These are phyloP conservation scores for Sphenopsis melanotis DNA, from an alignment of 2,797 vertebrate genomes.

Conservation along the genomic window DNA sequence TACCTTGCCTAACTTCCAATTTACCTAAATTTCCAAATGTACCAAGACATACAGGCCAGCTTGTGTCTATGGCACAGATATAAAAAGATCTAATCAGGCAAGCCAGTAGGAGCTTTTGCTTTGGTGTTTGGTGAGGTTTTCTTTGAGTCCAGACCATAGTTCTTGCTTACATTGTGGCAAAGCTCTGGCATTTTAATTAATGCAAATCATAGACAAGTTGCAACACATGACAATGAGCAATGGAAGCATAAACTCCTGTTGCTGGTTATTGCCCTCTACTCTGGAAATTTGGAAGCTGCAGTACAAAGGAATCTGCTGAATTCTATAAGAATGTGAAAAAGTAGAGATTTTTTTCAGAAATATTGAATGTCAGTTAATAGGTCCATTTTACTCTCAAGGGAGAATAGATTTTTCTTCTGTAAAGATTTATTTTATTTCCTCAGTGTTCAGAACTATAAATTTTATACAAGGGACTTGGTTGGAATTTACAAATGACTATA, in stretches of 20 bases:
- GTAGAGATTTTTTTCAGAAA: neutral
- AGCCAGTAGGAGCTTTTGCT: neutral
- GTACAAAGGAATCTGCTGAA: neutral
- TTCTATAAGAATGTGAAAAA: neutral
- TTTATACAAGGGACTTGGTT: neutral
- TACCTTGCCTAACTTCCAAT: neutral
- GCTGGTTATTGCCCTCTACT: neutral
- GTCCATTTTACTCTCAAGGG: neutral
- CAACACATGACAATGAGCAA: neutral
- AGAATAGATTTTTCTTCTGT: conserved; percentile 10
- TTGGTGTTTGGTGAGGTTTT: neutral
- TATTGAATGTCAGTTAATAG: neutral
- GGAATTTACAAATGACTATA: conserved; percentile 1
- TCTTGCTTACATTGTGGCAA: neutral
- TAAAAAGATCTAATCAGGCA: neutral
- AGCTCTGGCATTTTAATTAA: neutral
- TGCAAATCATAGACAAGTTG: neutral
- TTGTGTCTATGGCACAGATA: neutral
- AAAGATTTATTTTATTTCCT: neutral
- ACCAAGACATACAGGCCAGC: neutral
- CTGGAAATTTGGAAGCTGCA: neutral
- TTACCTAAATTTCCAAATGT: neutral
- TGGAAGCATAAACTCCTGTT: neutral
- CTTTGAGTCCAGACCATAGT: neutral
- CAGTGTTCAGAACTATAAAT: neutral